These are phyloP conservation scores for Drosophila murphyi DNA, from an alignment of 1,140 invertebrate species.

Conservation along the genomic window DNA sequence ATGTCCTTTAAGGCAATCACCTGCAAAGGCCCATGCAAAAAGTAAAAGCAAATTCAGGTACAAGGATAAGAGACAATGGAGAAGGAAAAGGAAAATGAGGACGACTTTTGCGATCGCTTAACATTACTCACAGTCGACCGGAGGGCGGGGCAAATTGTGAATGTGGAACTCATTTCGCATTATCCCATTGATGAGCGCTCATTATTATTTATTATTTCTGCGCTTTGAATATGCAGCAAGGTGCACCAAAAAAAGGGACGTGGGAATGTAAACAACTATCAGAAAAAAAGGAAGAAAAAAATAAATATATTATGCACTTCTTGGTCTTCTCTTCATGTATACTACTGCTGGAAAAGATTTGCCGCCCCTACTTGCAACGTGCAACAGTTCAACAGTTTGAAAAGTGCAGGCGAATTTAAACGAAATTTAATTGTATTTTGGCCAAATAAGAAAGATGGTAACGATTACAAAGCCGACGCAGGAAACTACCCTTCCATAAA, in stretches of 20 bases:
- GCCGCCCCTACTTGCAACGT: background rate
- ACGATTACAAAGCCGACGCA: conserved; percentile 26
- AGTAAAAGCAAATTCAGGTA: conserved; percentile 32
- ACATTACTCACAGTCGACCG: conserved; percentile 61
- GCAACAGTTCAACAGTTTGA: background rate
- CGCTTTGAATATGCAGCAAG: conserved; percentile 70
- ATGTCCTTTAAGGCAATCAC: conserved; percentile 44
- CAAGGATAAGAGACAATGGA: conserved; percentile 29
- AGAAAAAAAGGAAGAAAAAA: background rate
- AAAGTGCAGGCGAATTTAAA: conserved; percentile 49
- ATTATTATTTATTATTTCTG: conserved; percentile 67
- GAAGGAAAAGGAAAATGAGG: conserved; percentile 6
- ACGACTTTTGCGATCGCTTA: conserved; percentile 64
- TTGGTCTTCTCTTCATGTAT: background rate
- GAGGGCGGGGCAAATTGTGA: conserved; percentile 23
- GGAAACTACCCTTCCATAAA: conserved; percentile 33
- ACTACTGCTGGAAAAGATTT: conserved; percentile 47
- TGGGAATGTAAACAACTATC: conserved; percentile 77
- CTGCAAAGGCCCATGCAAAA: conserved; percentile 32
- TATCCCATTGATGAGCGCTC: conserved; percentile 74
- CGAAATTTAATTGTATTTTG: conserved; percentile 79
- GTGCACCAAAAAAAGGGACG: conserved; percentile 49
- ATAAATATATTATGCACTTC: conserved; percentile 16
- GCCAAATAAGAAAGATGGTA: conserved; percentile 26
- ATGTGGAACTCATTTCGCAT: conserved; percentile 76